Base-by-base conservation (phyloP, 2,888 invertebrate species). In the Ganaspis brasiliensis region DNA sequence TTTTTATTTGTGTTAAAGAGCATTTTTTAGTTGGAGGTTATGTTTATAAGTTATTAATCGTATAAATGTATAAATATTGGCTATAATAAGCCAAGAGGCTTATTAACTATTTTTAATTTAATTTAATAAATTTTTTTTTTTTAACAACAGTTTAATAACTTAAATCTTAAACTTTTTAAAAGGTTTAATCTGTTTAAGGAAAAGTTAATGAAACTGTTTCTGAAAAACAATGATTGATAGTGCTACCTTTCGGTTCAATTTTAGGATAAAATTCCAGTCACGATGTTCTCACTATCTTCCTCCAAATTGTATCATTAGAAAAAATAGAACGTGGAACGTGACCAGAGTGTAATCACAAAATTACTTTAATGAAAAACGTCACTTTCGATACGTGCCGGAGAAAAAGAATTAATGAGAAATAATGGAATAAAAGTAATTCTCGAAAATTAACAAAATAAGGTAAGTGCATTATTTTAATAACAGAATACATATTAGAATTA, bases 271-370 rank as follows among this genome's bases (percentile, higher is more conserved):
- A 67, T 67, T 67, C 67, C 4, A 67, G 67, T 67, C 67, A 67
- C 67, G 67, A 24, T 24, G 26, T 26, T 49, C 16, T 24, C 45
- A 24, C 40, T 45, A 49, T n/a, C 67, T 67, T 49, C 26, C 45
- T 49, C 24, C 10, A 45, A 67, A 67, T 67, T n/a, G n/a, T 67
- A 67, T 40, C 26, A 45, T 67, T 45, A 67, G 67, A 26, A 49
- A 67, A 67, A 67, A 63, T 63, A 19, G 37, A 67, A 26, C 9
- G 26, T n/a, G 26, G 21, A n/a, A 67, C 67, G 67, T 67, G 67
- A 45, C 67, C 24, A 67, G 67, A 67, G 67, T 67, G 45, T n/a
- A 67, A 45, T 45, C 67, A 4, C 10, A 14, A 67, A 45, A 45
- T 67, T 45, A 14, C 45, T 67, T 24, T 45, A 40, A 67, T 67